Evolutionary conservation across 2,888 invertebrate species (phyloP).

Genomic region (Isotomurus palustris): DNA sequence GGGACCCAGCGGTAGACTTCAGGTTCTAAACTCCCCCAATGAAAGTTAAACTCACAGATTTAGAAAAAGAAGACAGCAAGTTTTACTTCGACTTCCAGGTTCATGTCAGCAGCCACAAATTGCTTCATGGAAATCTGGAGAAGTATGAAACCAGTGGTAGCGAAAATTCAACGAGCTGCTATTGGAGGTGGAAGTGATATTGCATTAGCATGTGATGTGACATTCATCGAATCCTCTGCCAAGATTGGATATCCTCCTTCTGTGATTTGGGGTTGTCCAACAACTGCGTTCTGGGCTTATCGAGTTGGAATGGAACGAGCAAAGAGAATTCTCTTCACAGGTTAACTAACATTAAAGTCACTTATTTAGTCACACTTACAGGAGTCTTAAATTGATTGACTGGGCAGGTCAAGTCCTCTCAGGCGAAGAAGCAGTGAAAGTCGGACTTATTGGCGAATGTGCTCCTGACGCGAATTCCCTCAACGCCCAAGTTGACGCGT

Average conservation of each 20-base stretch:
- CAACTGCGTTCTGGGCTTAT: constrained; percentile 41
- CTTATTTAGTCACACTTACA: neutral
- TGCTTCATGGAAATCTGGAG: constrained; percentile 40
- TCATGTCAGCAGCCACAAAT: constrained; percentile 28
- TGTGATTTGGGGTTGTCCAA: constrained; percentile 37
- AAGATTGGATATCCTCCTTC: constrained; percentile 16
- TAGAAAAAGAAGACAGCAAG: no score
- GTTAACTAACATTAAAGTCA: neutral
- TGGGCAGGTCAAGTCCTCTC: constrained; percentile 29
- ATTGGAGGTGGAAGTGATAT: constrained; percentile 42
- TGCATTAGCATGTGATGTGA: constrained; percentile 39
- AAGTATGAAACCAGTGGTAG: constrained; percentile 38
- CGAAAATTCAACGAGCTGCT: constrained; percentile 34
- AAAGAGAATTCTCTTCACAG: constrained; percentile 37
- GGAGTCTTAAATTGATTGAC: neutral
- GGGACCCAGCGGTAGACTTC: constrained; percentile 32
- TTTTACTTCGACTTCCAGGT: constrained; percentile 12
- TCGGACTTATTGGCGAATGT: constrained; percentile 37
- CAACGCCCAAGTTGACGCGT: constrained; percentile 33
- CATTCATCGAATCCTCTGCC: constrained; percentile 32
- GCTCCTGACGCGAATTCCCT: constrained; percentile 9
- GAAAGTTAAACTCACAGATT: no score
- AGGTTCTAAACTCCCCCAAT: constrained; percentile 16
- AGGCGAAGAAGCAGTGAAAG: constrained; percentile 29
- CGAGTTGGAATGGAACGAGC: constrained; percentile 39